Conservation (phyloP, 2,113 vertebrate species). For the Mesoclemmys tuberculata region DNA sequence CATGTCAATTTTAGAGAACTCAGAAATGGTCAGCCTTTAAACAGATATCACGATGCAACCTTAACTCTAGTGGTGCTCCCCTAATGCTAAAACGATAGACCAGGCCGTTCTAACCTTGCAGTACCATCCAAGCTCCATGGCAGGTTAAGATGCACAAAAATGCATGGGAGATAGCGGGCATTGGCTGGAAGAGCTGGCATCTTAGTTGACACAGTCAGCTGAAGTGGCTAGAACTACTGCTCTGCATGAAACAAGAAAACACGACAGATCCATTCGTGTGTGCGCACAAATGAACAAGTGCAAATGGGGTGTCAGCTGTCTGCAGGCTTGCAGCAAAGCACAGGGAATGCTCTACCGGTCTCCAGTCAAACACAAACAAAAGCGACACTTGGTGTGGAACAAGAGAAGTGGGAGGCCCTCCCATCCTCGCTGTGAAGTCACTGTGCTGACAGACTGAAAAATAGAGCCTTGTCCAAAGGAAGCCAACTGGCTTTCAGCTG, state of each 20-base stretch:
- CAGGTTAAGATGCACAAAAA: not conserved
- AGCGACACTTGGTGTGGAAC: slow-evolving; percentile 1
- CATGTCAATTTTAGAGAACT: not conserved
- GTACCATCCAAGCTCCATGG: not conserved
- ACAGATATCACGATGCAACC: not conserved
- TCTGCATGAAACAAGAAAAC: not conserved
- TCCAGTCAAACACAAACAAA: not conserved
- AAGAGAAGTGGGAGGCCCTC: not conserved
- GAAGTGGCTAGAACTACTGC: not conserved
- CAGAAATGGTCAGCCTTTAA: not conserved
- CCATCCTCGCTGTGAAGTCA: not conserved
- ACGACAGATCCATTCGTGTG: not conserved
- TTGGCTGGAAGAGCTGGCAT: not conserved
- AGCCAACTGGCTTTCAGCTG: slow-evolving; percentile 38
- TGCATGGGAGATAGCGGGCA: not conserved
- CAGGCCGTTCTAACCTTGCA: not conserved
- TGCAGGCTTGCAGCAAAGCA: not conserved
- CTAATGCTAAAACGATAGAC: not conserved
- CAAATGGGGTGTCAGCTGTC: rapidly evolving
- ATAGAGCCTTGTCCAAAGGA: slow-evolving; percentile 46
- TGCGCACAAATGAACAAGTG: not conserved
- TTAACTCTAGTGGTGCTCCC: not conserved
- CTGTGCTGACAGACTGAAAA: slow-evolving; percentile 38
- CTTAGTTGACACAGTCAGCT: not conserved
- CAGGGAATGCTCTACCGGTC: not conserved